Evolutionary conservation across 2,888 invertebrate genomes (phyloP), one percentile per base, ranked within the genome.

Genomic region (Hesperia comma): DNA sequence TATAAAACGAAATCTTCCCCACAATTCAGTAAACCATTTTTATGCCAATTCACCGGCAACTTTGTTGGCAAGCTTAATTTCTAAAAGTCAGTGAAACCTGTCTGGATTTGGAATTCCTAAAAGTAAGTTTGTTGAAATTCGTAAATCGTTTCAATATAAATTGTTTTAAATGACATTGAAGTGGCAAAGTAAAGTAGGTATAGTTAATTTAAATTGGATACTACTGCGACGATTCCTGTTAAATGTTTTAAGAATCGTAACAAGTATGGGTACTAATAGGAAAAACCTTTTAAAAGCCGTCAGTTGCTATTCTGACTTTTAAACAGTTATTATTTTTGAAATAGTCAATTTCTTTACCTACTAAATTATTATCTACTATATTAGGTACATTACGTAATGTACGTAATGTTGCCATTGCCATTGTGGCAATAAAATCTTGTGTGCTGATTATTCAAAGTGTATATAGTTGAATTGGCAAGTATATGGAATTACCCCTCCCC

Each of bases 1-100:
- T 33, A 33, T 8, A 33, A 33, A 21, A 51, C 17, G 6, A n/a
- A 51, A 51, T 51, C 14, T 51, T 17, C 21, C 8, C 26, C 26
- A n/a, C n/a, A 14, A 53, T n/a, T 26, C 26, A 14, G 26, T 26
- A 53, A 32, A 26, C 53, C 10, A 32, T 26, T 53, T 32, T 53
- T 26, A 26, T 26, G 53, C 32, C 53, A 26, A 53, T 53, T 26
- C 26, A 26, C 19, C 12, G 8, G 10, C 17, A 49, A 49, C 10
- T 49, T 49, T 49, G n/a, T 32, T 53, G 53, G 53, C 53, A n/a
- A 53, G 53, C 53, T 26, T 21, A 26, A 53, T n/a, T 53, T n/a
- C 2, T 46, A 46, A 14, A 6, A n/a, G 53, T 53, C 26, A 32
- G 53, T 53, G 26, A 2, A 53, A 7, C 19, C 51, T 26, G 26